A percentile compares a stretch with the other conserved stretches of the same genome.
phyloP scores from a whole-genome alignment of 2,797 vertebrate species.

The Coccyzus lansbergi region DNA sequence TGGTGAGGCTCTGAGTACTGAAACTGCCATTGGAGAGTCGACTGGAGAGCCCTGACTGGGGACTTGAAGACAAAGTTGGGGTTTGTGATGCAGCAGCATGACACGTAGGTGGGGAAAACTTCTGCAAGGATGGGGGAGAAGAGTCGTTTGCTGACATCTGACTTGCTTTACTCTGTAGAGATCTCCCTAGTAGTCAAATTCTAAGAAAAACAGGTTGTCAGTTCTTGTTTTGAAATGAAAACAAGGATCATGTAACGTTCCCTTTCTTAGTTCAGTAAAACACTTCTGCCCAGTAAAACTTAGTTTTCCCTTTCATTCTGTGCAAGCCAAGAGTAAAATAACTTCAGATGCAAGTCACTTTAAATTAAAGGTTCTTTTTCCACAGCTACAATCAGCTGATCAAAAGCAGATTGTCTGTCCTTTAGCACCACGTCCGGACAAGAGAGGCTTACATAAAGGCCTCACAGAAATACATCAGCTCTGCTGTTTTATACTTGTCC shows the following conservation, averaged over 20 bases:
- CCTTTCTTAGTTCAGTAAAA: constrained; percentile 65
- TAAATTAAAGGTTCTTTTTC: constrained; percentile 60
- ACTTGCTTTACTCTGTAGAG: constrained; percentile 76
- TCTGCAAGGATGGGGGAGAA: constrained; percentile 92
- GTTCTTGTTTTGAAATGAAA: constrained; percentile 19
- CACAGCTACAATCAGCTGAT: constrained; percentile 60
- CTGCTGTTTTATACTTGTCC: constrained; percentile 42
- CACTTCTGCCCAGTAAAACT: constrained; percentile 17
- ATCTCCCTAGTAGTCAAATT: constrained; percentile 59
- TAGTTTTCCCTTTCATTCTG: constrained; percentile 67
- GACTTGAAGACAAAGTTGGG: constrained; percentile 86
- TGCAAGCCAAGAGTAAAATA: constrained; percentile 61
- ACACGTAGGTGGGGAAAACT: constrained; percentile 87
- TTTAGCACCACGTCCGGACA: constrained; percentile 61
- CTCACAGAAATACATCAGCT: constrained; percentile 38
- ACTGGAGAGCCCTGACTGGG: constrained; percentile 85
- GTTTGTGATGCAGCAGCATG: constrained; percentile 83
- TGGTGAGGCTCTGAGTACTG: constrained; percentile 91
- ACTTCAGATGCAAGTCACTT: constrained; percentile 59
- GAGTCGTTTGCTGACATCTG: constrained; percentile 96
- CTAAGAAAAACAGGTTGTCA: not conserved
- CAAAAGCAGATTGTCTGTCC: constrained; percentile 62
- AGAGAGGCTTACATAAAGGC: constrained; percentile 61
- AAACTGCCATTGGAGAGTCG: constrained; percentile 94
- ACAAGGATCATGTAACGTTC: constrained; percentile 29